A percentile compares a stretch with the other conserved stretches of the same genome.
Evolutionary conservation across 2,888 invertebrate genomes (phyloP).

Genomic region (Drosophila emarginata): DNA sequence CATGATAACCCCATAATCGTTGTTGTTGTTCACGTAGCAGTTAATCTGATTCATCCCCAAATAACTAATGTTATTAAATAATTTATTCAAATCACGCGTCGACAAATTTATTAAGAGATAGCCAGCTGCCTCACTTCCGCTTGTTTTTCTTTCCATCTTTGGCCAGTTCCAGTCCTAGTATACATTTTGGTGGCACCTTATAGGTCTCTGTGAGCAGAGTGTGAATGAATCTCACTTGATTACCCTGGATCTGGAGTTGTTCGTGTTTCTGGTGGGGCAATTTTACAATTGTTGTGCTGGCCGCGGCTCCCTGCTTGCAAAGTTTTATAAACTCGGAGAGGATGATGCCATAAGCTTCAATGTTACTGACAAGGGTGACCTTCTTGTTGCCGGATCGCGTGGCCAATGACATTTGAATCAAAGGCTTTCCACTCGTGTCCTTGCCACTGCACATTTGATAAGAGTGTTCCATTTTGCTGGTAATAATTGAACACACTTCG

Average conservation of each 20-base stretch:
- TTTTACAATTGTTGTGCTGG: slow-evolving; percentile 91
- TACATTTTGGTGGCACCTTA: slow-evolving; percentile 81
- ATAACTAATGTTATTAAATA: slow-evolving; percentile 62
- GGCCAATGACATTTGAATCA: slow-evolving; percentile 89
- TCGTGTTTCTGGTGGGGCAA: slow-evolving; percentile 88
- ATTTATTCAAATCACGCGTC: slow-evolving; percentile 57
- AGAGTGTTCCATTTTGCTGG: slow-evolving; percentile 85
- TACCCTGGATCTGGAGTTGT: slow-evolving; percentile 94
- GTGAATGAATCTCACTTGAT: slow-evolving; percentile 87
- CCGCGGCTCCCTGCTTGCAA: slow-evolving; percentile 93
- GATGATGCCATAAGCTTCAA: slow-evolving; percentile 93
- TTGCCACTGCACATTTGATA: slow-evolving; percentile 82
- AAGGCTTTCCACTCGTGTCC: slow-evolving; percentile 86
- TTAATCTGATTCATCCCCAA: slow-evolving; percentile 50
- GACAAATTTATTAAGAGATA: slow-evolving; percentile 1
- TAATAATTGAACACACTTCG: slow-evolving; percentile 86
- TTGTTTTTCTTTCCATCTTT: slow-evolving; percentile 81
- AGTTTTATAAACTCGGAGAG: slow-evolving; percentile 90
- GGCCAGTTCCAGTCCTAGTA: slow-evolving; percentile 81
- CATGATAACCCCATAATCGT: slow-evolving; percentile 41
- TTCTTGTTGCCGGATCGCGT: slow-evolving; percentile 94
- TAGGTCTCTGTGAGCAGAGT: slow-evolving; percentile 82
- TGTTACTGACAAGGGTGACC: slow-evolving; percentile 94
- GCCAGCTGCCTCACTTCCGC: slow-evolving; percentile 43
- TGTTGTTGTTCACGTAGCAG: slow-evolving; percentile 61